A percentile compares a stretch with the other conserved stretches of the same genome.
phyloP scores from a whole-genome alignment of 2,888 invertebrate species.

The Tanaodytes sp. region DNA sequence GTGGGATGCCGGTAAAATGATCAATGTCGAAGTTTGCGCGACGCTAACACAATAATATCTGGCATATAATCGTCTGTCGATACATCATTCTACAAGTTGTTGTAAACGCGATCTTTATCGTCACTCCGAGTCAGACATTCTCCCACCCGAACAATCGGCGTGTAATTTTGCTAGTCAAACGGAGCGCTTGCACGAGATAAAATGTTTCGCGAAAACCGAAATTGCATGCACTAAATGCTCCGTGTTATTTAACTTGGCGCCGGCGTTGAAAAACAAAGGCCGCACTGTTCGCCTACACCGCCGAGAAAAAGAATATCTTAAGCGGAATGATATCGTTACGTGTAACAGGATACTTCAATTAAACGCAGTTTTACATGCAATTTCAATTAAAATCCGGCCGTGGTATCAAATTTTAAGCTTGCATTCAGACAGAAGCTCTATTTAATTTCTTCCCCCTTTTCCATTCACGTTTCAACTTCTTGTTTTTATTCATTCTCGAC shows the following conservation, averaged over 20 bases:
- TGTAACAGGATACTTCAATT: conserved; percentile 33
- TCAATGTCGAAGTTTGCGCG: conserved; percentile 33
- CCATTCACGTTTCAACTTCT: too few species aligned
- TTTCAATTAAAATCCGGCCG: conserved; percentile 23
- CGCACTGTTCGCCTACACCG: conserved; percentile 1
- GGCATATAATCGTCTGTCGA: conserved; percentile 45
- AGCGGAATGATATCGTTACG: conserved; percentile 32
- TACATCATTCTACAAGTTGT: conserved; percentile 46
- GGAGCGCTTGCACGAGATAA: conserved; percentile 34
- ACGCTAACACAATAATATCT: conserved; percentile 46
- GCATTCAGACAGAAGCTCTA: background rate
- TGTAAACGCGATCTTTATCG: conserved; percentile 48
- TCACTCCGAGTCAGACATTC: conserved; percentile 35
- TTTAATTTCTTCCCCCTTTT: too few species aligned
- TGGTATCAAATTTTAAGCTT: conserved; percentile 2
- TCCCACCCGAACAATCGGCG: conserved; percentile 41
- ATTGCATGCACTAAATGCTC: conserved; percentile 41
- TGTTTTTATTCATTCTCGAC: too few species aligned
- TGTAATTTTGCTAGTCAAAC: conserved; percentile 27
- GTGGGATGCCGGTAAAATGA: conserved; percentile 37
- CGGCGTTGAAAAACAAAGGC: conserved; percentile 30
- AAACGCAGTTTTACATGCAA: conserved; percentile 5
- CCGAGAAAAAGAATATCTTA: conserved; percentile 14
- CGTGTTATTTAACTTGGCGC: conserved; percentile 31
- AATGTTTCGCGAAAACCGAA: conserved; percentile 37